Evolutionary conservation across 2,888 invertebrate species (phyloP), one percentile per base, ranked within the genome.

Genomic region (Eristalinus aeneus): DNA sequence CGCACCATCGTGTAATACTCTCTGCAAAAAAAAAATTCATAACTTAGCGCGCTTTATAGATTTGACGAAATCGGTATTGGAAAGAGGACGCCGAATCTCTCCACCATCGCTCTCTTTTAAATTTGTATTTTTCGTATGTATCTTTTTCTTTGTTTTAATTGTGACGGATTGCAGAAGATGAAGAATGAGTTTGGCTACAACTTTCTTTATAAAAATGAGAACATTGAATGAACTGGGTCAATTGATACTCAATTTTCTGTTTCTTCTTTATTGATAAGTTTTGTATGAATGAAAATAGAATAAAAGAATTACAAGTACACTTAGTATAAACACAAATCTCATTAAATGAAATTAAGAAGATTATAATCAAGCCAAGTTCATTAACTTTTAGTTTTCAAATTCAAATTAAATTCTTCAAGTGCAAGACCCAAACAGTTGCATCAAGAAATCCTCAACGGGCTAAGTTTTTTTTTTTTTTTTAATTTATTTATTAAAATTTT

Each of bases 141-240:
- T 61, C 60, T 27, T 56, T 36, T 36, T 58, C 56, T 39, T 39
- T 69, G 32, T 34, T 58, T 69, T 71, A 71, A 71, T 71, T 71
- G 60, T 61, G 31, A 71, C 58, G 60, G 58, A 60, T 71, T 61
- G 61, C 60, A 31, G 61, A 60, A 71, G 58, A 71, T 46, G 71
- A 71, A 46, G 60, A 60, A 60, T 71, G 71, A 31, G 60, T 60
- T 71, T 61, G 31, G 60, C 60, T 20, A 61, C 60, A 60, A 61
- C 71, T 71, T 71, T 71, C 46, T 31, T 71, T 71, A 32, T 71
- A 12, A 39, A 20, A 60, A 61, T 46, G 71, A 61, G 60, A 60
- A 31, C 71, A 58, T 23, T 71, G 36, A 1, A 58, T 27, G 56
- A 71, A 71, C 61, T 71, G 56, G 60, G 71, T 71, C 71, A 61